Percentiles rank a stretch among this genome's conserved stretches.
Conservation (phyloP, 2,113 vertebrate species). For the Salvelinus alpinus region DNA sequence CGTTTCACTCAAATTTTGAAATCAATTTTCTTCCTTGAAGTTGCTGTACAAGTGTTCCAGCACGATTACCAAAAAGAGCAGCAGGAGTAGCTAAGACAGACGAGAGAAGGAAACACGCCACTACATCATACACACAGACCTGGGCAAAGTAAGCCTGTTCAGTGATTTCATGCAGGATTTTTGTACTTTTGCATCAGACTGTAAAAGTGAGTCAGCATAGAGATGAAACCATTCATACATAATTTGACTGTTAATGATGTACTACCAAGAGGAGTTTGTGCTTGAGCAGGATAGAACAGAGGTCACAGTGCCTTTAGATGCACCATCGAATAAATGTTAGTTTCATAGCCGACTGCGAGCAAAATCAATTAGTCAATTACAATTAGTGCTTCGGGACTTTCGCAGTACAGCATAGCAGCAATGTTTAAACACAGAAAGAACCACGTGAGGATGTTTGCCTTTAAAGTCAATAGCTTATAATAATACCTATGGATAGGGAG, state of each 20-base stretch:
- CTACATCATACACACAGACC: constrained; percentile 29
- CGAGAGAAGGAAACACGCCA: constrained; percentile 26
- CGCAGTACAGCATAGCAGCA: not conserved
- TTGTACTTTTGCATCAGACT: constrained; percentile 46
- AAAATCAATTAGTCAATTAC: not conserved
- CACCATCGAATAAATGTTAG: constrained; percentile 16
- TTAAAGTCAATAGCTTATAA: too few relatives aligned
- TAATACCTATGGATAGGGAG: not conserved
- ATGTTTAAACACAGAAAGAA: not conserved
- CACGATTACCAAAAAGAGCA: constrained; percentile 4
- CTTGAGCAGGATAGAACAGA: constrained; percentile 12
- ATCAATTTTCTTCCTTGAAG: not conserved
- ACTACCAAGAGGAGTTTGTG: constrained; percentile 13
- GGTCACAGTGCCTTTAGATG: constrained; percentile 26
- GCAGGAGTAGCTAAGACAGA: constrained; percentile 12
- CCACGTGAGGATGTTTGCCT: not conserved
- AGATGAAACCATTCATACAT: constrained; percentile 50
- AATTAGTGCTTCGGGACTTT: not conserved
- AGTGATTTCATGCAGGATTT: constrained; percentile 60
- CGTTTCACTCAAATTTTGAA: not conserved
- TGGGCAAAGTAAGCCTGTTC: constrained; percentile 47
- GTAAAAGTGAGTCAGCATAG: constrained; percentile 43
- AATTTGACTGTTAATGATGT: constrained; percentile 41
- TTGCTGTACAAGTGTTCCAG: constrained; percentile 1
- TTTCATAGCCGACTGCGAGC: not conserved